Conservation (phyloP, 1,140 invertebrate species). For the Adelges cooleyi region DNA sequence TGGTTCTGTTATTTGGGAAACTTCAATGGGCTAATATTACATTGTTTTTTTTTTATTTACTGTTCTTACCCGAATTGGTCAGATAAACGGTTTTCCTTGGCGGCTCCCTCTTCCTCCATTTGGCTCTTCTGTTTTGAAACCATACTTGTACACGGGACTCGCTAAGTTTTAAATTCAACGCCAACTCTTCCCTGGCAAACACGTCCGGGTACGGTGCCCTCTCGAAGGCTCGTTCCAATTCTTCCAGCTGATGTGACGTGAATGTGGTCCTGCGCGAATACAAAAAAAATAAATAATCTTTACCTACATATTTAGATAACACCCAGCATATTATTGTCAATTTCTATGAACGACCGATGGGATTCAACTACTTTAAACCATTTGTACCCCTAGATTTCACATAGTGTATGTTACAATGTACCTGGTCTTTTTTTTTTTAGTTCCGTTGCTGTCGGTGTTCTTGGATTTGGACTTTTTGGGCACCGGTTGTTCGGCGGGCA, state of each 20-base stretch:
- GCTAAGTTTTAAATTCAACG: conserved; percentile 75
- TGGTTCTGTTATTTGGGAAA: too few species aligned
- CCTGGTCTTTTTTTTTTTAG: conserved; percentile 91
- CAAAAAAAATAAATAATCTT: neutral
- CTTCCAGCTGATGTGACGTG: conserved; percentile 88
- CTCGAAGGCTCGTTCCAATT: conserved; percentile 86
- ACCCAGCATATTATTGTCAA: neutral
- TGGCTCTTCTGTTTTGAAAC: conserved; percentile 91
- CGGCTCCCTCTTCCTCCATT: conserved; percentile 96
- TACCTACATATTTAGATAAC: neutral
- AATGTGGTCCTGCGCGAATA: conserved; percentile 74
- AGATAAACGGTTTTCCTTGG: conserved; percentile 82
- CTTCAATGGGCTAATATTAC: too few species aligned
- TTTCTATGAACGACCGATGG: neutral
- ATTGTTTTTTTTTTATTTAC: too few species aligned
- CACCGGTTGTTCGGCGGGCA: neutral
- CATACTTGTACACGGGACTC: conserved; percentile 90
- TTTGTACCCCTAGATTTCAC: neutral
- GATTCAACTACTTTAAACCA: neutral
- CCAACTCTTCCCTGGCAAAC: conserved; percentile 86
- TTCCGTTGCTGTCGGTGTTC: conserved; percentile 62
- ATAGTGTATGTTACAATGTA: conserved; percentile 39
- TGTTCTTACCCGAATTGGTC: conserved; percentile 42
- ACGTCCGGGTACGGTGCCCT: conserved; percentile 93
- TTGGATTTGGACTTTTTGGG: conserved; percentile 40